A percentile compares a stretch with the other conserved stretches of the same genome.
These are phyloP conservation scores for Tonatia bakeri DNA, from an alignment of 2,113 vertebrate species.

Conservation along the genomic window DNA sequence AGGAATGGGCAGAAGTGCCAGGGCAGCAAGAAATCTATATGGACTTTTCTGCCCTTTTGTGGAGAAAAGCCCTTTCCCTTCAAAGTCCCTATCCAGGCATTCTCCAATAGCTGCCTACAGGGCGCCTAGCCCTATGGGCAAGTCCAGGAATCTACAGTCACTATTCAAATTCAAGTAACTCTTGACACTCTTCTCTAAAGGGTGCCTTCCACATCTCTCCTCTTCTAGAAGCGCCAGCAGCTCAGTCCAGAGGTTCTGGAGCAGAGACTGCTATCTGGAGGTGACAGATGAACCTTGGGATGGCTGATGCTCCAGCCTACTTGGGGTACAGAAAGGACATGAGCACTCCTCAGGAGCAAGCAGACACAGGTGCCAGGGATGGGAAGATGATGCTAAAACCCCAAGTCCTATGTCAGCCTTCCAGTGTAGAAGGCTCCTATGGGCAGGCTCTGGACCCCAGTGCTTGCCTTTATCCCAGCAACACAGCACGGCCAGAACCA, in stretches of 20 bases:
- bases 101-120: conserved; percentile 20
- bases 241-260: conserved; percentile 38
- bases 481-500: conserved; percentile 67
- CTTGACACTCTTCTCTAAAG: neutral
- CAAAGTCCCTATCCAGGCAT: neutral
- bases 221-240: conserved; percentile 19
- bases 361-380: conserved; percentile 44
- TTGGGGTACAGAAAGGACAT: conserved; percentile 18
- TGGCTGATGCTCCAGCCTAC: conserved; percentile 14
- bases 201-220: conserved; percentile 46
- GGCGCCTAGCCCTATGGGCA: neutral
- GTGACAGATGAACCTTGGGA: conserved; percentile 33
- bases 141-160: conserved; percentile 58
- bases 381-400: conserved; percentile 5
- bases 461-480: conserved; percentile 52
- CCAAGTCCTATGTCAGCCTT: conserved; percentile 33
- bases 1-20: neutral
- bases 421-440: conserved; percentile 21
- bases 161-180: conserved; percentile 57
- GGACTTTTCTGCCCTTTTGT: neutral
- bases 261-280: conserved; percentile 22
- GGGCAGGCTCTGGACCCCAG: conserved; percentile 51
- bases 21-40: neutral
- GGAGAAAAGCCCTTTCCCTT: neutral
- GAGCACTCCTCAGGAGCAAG: conserved; percentile 43